Percentiles rank a stretch among this genome's conserved stretches.
Evolutionary conservation across 2,113 vertebrate genomes (phyloP).

Genomic region (Uropsilus gracilis): DNA sequence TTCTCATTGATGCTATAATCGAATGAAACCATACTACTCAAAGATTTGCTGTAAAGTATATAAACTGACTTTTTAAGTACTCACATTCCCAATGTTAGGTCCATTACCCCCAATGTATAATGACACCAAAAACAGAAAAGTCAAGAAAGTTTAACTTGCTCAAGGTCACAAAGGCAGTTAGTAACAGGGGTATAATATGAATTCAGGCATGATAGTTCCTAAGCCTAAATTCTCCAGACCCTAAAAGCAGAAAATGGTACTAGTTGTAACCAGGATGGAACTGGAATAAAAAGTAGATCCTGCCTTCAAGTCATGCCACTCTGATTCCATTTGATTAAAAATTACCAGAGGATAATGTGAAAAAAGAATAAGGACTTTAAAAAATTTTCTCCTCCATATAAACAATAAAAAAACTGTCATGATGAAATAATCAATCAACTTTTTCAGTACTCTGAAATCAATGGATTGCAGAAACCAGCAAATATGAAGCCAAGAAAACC

Average conservation of each 20-base stretch:
- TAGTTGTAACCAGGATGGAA: neutral
- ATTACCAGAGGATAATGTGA: neutral
- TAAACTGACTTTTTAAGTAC: neutral
- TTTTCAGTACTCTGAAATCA: neutral
- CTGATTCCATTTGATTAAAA: conserved; percentile 29
- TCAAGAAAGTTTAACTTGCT: conserved; percentile 24
- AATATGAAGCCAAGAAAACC: conserved; percentile 10
- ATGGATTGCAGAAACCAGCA: neutral
- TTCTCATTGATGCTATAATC: neutral
- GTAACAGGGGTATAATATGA: neutral
- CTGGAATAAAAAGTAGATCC: neutral
- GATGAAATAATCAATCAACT: neutral
- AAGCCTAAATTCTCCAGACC: conserved; percentile 19
- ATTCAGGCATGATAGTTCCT: neutral
- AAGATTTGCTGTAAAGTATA: neutral
- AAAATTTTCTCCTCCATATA: conserved; percentile 25
- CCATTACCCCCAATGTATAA: neutral
- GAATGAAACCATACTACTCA: neutral
- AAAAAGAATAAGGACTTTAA: neutral
- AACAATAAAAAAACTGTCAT: neutral
- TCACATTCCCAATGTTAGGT: neutral
- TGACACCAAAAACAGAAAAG: neutral
- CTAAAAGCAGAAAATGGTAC: neutral
- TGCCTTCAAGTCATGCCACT: conserved; percentile 9
- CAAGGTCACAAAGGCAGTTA: neutral